Base-by-base conservation (phyloP, 2,113 vertebrate species). In the Neodon shergylaensis region DNA sequence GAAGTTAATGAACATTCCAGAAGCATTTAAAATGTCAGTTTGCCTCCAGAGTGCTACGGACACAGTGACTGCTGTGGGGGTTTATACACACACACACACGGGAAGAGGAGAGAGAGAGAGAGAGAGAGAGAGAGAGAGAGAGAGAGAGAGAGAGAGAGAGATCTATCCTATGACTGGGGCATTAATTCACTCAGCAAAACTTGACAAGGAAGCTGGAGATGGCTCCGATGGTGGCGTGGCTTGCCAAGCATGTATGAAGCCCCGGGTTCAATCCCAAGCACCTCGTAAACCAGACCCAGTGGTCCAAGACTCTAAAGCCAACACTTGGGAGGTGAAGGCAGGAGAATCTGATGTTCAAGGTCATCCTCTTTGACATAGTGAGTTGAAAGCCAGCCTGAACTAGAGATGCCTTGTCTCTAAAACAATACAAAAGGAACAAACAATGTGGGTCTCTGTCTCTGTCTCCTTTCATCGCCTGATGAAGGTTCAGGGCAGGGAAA, bases 1-100 rank as follows among this genome's bases (percentile, higher is more conserved):
- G 22, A 76, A 63, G 24, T 49, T 19, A 72, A 49, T 0, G 17
- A 49, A 11, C 26, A 9, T 11, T 8, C 7, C 66, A n/a, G 49
- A 70, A 49, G 39, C 11, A 11, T 26, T 88, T 66, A n/a, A n/a
- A 70, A 36, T 1, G 8, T 61, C 92, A 16, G 44, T 65, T 36
- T 7, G 0, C 9, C 49, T 49, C 7, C 19, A 7, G 28, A 42
- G 22, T 5, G 83, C 49, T 21, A 31, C 0, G 7, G 76, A 39
- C 12, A 49, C 74, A 14, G 16, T 9, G 31, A 39, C 19, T 1
- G 0, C 12, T 13, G 1, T 7, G 0, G 49, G 33, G 3, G 14
- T 58, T 33, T 28, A 28, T 17, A 83, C 12, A 63, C 11, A 83
- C 22, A 14, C 21, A 81, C 9, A 82, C 21, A n/a, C n/a, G n/a